Evolutionary conservation across 1,140 invertebrate genomes (phyloP), one percentile per base, ranked within the genome.

Genomic region (Drosophila lacteicornis): DNA sequence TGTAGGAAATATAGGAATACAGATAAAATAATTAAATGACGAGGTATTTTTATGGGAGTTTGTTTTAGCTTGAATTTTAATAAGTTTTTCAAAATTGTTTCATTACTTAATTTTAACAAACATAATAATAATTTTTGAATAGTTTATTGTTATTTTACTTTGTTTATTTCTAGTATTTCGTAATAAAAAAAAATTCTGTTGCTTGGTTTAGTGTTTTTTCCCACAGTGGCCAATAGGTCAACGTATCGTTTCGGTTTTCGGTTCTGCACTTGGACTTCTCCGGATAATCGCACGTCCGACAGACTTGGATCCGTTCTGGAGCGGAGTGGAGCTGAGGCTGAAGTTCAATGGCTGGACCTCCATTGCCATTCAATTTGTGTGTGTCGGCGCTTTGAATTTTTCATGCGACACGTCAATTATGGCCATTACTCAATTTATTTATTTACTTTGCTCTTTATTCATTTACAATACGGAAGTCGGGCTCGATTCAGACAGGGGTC

Each of bases 391-490:
- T 78, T 79, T 79, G 76, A 61, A 79, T 80, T 80, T 82, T 82
- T 78, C 65, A 75, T 80, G 53, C 47, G 77, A 63, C 84, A 73
- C 59, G 78, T 90, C 85, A 85, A 85, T 90, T 85, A 90, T 82
- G 66, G 86, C 79, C 67, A 90, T 90, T 90, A 90, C 81, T 90
- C 80, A 88, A 84, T 88, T 88, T 79, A 80, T 75, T 90, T 90
- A 90, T 85, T 85, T 90, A 82, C 84, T 85, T 79, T 55, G 36
- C 56, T 56, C 71, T 77, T 85, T 71, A 82, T 73, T 86, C 76
- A 86, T 86, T 87, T 86, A 86, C 55, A 59, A 46, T 60, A 50
- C 19, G 68, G 69, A 25, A 46, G 45, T 33, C 45, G 12, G 27
- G n/a, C 42, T 55, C 62, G 49, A 38, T 47, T 17, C 65, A 25